Evolutionary conservation across 1,140 invertebrate species (phyloP).

Genomic region (Temnothorax nylanderi): DNA sequence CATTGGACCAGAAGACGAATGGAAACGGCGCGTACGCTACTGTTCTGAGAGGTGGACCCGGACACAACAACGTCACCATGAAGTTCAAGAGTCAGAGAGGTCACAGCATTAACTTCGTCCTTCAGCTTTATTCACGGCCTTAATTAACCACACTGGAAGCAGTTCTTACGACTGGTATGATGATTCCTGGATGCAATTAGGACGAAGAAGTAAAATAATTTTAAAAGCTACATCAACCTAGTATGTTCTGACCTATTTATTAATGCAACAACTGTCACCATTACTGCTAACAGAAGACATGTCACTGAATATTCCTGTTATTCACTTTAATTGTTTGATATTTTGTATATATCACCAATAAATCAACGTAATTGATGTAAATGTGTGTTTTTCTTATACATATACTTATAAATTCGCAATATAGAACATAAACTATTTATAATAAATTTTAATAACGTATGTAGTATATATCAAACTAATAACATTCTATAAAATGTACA

Average conservation of each 20-base stretch:
- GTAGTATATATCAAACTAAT: too few relatives aligned
- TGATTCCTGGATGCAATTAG: not conserved
- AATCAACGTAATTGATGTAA: slow-evolving; percentile 6
- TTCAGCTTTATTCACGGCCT: slow-evolving; percentile 83
- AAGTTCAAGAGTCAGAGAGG: slow-evolving; percentile 86
- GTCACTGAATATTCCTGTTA: not conserved
- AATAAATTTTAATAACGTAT: too few relatives aligned
- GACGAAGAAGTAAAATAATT: not conserved
- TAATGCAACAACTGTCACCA: not conserved
- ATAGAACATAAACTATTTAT: too few relatives aligned
- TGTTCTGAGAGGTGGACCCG: slow-evolving; percentile 82
- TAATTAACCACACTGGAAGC: not conserved
- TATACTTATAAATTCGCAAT: too few relatives aligned
- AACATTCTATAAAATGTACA: not conserved
- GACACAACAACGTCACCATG: slow-evolving; percentile 81
- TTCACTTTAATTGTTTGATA: too few relatives aligned
- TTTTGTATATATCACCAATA: slow-evolving; percentile 11
- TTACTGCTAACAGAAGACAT: not conserved
- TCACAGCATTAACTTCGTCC: slow-evolving; percentile 85
- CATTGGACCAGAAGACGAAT: slow-evolving; percentile 85
- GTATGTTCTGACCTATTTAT: not conserved
- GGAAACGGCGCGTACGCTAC: slow-evolving; percentile 86
- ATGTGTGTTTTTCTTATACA: not conserved
- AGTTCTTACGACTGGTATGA: not conserved
- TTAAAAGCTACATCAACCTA: not conserved